Evolutionary conservation across 2,797 vertebrate species (phyloP).

Genomic region (Pangasius larnaudii): DNA sequence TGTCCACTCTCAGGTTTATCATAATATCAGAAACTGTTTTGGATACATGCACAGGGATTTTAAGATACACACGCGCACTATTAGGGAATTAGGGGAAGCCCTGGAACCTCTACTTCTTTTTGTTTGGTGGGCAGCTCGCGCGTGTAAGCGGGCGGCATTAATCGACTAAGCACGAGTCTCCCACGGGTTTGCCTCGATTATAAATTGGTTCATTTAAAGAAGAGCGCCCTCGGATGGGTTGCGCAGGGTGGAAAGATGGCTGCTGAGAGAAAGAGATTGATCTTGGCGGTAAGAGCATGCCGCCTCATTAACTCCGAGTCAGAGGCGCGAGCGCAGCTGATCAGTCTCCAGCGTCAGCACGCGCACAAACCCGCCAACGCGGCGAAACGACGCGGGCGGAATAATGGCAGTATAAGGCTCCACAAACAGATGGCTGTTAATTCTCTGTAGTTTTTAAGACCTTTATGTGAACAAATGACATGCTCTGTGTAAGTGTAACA

Average conservation of each 20-base stretch:
- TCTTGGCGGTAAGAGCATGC: slow-evolving; percentile 46
- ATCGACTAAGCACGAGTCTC: slow-evolving; percentile 52
- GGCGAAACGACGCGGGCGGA: slow-evolving; percentile 27
- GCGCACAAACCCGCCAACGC: slow-evolving; percentile 39
- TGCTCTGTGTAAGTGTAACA: slow-evolving; percentile 31
- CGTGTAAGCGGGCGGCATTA: slow-evolving; percentile 46
- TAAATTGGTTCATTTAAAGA: slow-evolving; percentile 58
- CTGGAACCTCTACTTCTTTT: slow-evolving; percentile 37
- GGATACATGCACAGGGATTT: background rate
- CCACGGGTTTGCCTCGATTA: slow-evolving; percentile 59
- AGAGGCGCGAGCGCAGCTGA: slow-evolving; percentile 46
- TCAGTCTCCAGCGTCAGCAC: slow-evolving; percentile 46
- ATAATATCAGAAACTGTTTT: background rate
- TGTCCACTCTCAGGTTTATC: background rate
- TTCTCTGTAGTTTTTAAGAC: slow-evolving; percentile 21
- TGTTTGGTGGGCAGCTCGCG: slow-evolving; percentile 18
- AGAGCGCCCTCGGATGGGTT: slow-evolving; percentile 37
- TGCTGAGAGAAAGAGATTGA: slow-evolving; percentile 54
- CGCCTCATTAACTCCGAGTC: slow-evolving; percentile 58
- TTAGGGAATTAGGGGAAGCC: slow-evolving; percentile 43
- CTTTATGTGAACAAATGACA: slow-evolving; percentile 7
- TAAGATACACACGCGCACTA: background rate
- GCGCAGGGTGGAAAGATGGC: slow-evolving; percentile 43
- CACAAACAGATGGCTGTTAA: slow-evolving; percentile 31
- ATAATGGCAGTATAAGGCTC: slow-evolving; percentile 32